Conservation (phyloP, 2,113 vertebrate species). For the Zosterops japonicus region DNA sequence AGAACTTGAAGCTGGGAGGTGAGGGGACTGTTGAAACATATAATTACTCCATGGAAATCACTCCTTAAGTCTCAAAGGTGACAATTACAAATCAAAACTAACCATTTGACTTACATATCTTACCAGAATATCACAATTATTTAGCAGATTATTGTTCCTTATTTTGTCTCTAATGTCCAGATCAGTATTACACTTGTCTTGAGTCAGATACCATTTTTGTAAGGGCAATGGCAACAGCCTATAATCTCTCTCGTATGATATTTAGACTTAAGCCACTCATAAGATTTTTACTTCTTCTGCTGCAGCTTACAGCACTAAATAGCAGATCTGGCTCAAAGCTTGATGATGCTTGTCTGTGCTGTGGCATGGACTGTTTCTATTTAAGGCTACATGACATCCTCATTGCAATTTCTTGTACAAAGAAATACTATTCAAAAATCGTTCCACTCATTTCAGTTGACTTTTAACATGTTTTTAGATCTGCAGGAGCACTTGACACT, state of each 20-base stretch:
- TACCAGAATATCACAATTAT: not conserved
- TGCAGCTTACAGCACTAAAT: not conserved
- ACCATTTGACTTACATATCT: accelerated
- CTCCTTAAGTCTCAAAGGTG: not conserved
- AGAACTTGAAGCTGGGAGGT: not conserved
- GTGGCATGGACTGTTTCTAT: not conserved
- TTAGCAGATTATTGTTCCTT: not conserved
- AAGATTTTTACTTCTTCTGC: not conserved
- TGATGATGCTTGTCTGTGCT: not conserved
- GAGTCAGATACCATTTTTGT: not conserved
- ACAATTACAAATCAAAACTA: not conserved
- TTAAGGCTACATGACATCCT: not conserved
- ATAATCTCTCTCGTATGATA: not conserved
- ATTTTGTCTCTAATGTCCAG: not conserved
- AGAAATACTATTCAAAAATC: not conserved
- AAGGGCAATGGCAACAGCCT: not conserved
- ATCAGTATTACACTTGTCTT: not conserved
- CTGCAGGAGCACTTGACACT: not conserved
- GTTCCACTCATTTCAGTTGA: not conserved
- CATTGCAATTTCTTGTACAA: not conserved
- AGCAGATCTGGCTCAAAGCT: not conserved
- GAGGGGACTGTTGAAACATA: not conserved
- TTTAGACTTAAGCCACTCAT: not conserved
- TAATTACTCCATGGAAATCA: not conserved
- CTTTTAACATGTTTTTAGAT: not conserved